These are phyloP conservation scores for Caenorhabditis sp. DNA, from an alignment of 2,888 invertebrate genomes.

Conservation along the genomic window DNA sequence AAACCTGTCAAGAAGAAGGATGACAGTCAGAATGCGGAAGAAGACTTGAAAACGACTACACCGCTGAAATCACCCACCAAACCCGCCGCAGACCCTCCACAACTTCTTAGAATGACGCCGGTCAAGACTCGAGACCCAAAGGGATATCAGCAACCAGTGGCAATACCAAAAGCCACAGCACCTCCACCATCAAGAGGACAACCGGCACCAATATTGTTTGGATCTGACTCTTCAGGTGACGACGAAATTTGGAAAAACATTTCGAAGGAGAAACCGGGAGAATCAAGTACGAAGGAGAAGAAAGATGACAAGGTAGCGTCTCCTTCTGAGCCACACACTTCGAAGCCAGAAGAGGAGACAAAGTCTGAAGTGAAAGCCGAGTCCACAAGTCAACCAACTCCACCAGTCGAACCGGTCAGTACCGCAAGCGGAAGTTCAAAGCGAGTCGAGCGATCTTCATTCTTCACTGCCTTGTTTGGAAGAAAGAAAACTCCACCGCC, in stretches of 20 bases:
- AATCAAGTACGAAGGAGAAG: neutral
- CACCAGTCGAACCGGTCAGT: neutral
- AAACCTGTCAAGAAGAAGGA: constrained; percentile 8
- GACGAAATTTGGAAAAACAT: neutral
- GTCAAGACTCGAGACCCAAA: neutral
- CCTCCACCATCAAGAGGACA: constrained; percentile 19
- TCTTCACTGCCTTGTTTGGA: constrained; percentile 17
- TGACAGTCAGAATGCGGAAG: neutral
- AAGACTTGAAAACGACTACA: neutral
- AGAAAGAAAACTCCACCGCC: constrained; percentile 3
- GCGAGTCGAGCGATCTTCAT: neutral
- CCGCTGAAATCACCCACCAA: neutral
- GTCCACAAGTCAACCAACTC: neutral
- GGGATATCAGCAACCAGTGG: neutral
- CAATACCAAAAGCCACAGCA: constrained; percentile 30
- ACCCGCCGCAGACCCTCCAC: neutral
- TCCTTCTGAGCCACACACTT: neutral
- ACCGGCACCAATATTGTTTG: neutral
- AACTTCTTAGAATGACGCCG: constrained; percentile 14
- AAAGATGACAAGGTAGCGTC: neutral
- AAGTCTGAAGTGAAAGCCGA: neutral
- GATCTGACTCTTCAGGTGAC: constrained; percentile 19
- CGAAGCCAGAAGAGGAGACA: neutral
- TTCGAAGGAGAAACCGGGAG: constrained; percentile 2
- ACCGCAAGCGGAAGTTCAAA: neutral